These are phyloP conservation scores for Drosophila fungiperda DNA, from an alignment of 2,888 invertebrate species.

Conservation along the genomic window DNA sequence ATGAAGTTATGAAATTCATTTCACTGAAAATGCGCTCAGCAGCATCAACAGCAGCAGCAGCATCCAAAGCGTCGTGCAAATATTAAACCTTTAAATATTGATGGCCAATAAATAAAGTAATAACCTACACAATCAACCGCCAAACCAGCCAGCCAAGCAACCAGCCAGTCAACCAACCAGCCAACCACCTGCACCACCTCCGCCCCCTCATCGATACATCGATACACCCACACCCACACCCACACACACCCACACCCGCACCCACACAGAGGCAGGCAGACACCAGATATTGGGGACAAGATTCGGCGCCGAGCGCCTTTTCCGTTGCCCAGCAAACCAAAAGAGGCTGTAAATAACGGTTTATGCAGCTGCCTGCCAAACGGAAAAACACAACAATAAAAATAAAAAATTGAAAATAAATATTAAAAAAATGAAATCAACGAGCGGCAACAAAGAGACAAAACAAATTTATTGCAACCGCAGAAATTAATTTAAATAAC, in stretches of 20 bases:
- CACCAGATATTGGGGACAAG: conserved; percentile 35
- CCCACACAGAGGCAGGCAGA: neutral
- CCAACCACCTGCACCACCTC: conserved; percentile 10
- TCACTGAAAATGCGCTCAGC: conserved; percentile 42
- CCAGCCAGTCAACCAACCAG: conserved; percentile 3
- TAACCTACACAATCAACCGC: conserved; percentile 24
- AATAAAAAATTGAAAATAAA: neutral
- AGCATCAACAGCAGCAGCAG: conserved; percentile 3
- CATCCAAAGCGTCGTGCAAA: conserved; percentile 28
- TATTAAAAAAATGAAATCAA: conserved; percentile 8
- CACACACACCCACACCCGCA: neutral
- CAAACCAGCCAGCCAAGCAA: neutral
- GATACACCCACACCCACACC: neutral
- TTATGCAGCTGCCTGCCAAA: conserved; percentile 54
- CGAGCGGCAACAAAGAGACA: conserved; percentile 42
- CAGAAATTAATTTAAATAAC: conserved; percentile 76
- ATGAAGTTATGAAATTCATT: conserved; percentile 73
- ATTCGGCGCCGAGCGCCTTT: conserved; percentile 35
- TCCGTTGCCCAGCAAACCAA: conserved; percentile 30
- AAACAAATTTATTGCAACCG: conserved; percentile 74
- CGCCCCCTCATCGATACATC: conserved; percentile 11
- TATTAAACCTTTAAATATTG: conserved; percentile 73
- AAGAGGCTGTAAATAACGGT: conserved; percentile 66
- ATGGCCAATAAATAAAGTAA: conserved; percentile 69
- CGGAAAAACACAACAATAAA: neutral